A percentile compares a stretch with the other conserved stretches of the same genome.
These are phyloP conservation scores for Notodonta ziczac DNA, from an alignment of 2,888 invertebrate species.

Conservation along the genomic window DNA sequence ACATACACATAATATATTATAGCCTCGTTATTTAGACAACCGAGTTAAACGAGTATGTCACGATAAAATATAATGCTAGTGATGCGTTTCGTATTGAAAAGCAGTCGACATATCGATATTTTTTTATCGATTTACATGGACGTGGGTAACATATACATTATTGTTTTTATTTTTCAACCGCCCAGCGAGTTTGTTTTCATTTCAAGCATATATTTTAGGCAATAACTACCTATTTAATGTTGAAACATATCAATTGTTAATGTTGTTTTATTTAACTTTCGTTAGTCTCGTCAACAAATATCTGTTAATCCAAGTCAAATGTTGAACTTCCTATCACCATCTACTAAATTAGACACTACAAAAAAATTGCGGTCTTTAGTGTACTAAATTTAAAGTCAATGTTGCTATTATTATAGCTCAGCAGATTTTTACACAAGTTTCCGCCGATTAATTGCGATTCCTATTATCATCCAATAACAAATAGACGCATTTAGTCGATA, in stretches of 20 bases:
- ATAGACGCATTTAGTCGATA: constrained; percentile 14
- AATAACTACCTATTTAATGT: too few species aligned
- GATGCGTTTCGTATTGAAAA: background rate
- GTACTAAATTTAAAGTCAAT: too few species aligned
- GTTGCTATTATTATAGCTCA: too few species aligned
- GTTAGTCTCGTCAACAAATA: too few species aligned
- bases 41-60: background rate
- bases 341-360: background rate
- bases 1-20: constrained; percentile 12
- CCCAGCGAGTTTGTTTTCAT: background rate
- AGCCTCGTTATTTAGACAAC: constrained; percentile 23
- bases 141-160: background rate
- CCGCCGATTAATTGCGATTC: background rate
- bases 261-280: too few species aligned
- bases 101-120: too few species aligned
- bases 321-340: background rate
- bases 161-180: constrained; percentile 1
- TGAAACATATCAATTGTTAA: too few species aligned
- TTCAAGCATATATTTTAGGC: too few species aligned
- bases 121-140: background rate
- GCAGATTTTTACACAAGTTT: background rate
- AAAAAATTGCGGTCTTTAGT: too few species aligned
- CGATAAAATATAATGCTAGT: background rate
- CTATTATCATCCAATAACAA: background rate
- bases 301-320: background rate